A percentile compares a stretch with the other conserved stretches of the same genome.
Evolutionary conservation across 2,113 vertebrate species (phyloP).

Genomic region (Prinia subflava): DNA sequence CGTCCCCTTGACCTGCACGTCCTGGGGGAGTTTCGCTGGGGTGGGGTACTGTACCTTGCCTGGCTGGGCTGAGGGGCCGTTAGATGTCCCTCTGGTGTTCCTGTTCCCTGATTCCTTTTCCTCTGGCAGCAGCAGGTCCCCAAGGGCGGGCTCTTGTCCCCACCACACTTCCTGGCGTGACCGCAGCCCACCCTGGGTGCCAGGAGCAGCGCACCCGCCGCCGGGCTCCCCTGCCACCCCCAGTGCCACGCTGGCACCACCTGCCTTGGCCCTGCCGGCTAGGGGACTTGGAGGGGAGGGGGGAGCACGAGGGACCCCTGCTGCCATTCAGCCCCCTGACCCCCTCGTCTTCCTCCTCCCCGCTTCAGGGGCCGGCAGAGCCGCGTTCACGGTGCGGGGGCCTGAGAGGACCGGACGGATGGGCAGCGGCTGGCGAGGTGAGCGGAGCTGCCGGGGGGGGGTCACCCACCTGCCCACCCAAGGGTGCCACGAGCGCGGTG

Average conservation of each 20-base stretch:
- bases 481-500: not conserved
- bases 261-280: not conserved
- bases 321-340: not conserved
- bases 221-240: not conserved
- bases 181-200: not conserved
- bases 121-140: not conserved
- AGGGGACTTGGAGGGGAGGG: no score
- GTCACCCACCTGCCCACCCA: not conserved
- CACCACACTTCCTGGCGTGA: not conserved
- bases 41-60: not conserved
- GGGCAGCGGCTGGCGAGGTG: slow-evolving; percentile 41
- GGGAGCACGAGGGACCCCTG: not conserved
- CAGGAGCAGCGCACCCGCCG: accelerated
- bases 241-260: not conserved
- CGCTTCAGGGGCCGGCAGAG: not conserved
- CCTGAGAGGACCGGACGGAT: not conserved
- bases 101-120: not conserved
- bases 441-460: not conserved
- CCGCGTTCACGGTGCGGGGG: not conserved
- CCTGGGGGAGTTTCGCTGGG: accelerated
- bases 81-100: not conserved
- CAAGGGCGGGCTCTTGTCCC: not conserved
- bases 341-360: not conserved
- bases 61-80: not conserved
- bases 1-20: not conserved